phyloP scores from a whole-genome alignment of 2,113 vertebrate species.

The Mus spicilegus region DNA sequence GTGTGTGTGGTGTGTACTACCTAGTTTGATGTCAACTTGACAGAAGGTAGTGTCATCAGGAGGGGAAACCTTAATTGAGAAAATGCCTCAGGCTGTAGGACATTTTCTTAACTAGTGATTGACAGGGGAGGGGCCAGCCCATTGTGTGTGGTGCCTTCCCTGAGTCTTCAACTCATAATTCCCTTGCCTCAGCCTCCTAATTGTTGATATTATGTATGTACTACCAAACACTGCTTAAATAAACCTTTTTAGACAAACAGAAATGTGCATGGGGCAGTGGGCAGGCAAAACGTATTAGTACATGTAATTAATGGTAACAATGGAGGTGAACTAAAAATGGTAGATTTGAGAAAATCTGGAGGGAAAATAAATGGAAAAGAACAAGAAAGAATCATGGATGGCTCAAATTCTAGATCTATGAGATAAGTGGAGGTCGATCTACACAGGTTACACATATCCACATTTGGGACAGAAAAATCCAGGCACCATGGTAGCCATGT shows the following conservation, averaged over 20 bases:
- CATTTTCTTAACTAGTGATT: background rate
- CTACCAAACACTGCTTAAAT: background rate
- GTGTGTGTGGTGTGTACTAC: background rate
- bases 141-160: background rate
- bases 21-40: background rate
- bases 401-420: background rate
- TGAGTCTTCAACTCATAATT: too few species aligned
- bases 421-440: background rate
- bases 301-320: background rate
- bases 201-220: background rate
- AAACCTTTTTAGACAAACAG: slow-evolving; percentile 14
- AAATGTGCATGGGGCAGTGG: background rate
- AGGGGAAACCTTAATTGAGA: background rate
- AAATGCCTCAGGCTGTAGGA: background rate
- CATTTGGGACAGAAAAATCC: background rate
- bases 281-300: background rate
- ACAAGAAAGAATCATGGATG: background rate
- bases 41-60: background rate
- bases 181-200: background rate
- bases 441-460: background rate
- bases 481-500: background rate
- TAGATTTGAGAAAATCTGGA: background rate
- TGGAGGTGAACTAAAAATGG: background rate
- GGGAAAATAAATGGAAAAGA: background rate
- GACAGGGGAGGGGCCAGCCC: background rate